These are phyloP conservation scores for Alectoris magna DNA, from an alignment of 2,797 vertebrate genomes.

Conservation along the genomic window DNA sequence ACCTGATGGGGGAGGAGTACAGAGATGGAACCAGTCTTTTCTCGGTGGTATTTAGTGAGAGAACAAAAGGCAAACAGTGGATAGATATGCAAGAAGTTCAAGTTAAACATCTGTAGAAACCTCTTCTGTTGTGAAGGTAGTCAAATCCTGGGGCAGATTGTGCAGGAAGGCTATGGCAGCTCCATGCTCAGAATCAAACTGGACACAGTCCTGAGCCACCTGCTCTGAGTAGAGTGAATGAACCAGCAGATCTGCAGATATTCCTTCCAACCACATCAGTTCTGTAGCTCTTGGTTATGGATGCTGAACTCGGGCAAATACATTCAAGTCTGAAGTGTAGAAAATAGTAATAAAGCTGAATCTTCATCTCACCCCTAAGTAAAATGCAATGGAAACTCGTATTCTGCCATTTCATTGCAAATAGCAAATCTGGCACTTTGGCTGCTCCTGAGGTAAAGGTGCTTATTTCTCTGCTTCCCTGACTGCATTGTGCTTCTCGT, in stretches of 20 bases:
- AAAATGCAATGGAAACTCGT: not conserved
- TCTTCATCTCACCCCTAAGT: not conserved
- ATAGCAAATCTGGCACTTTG: not conserved
- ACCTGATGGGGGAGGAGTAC: not conserved
- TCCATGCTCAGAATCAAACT: not conserved
- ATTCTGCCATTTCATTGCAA: not conserved
- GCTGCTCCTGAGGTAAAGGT: not conserved
- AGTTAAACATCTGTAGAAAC: not conserved
- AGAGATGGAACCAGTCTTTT: not conserved
- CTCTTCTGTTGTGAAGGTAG: not conserved
- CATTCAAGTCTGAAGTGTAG: not conserved
- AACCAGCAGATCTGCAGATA: not conserved
- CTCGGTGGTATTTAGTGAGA: not conserved
- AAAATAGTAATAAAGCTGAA: not conserved
- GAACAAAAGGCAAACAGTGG: not conserved
- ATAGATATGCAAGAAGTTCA: fast-evolving
- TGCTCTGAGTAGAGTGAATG: not conserved
- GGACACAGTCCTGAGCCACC: not conserved
- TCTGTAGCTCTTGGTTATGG: not conserved
- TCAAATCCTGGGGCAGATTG: not conserved
- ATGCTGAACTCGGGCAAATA: not conserved
- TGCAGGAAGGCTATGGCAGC: not conserved
- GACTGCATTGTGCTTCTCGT: not conserved
- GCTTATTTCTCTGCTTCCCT: not conserved
- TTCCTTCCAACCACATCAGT: not conserved